These are phyloP conservation scores for Enoplosus armatus DNA, from an alignment of 2,797 vertebrate genomes.

Conservation along the genomic window DNA sequence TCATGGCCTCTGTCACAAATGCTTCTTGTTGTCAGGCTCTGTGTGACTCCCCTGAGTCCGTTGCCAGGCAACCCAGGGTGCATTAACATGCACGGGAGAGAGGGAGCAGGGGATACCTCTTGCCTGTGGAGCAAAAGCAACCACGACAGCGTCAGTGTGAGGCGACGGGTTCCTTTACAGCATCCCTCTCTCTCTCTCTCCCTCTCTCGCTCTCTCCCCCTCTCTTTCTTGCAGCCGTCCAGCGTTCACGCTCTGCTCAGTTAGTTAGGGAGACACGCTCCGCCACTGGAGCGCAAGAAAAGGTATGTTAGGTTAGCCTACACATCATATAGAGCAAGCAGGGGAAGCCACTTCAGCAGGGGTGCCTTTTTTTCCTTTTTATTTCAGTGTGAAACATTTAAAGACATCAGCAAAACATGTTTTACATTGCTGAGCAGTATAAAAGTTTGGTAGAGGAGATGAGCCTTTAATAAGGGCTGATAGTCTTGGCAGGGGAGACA, in stretches of 20 bases:
- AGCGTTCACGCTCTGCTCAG: conserved; percentile 62
- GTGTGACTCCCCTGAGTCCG: conserved; percentile 88
- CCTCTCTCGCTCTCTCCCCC: conserved; percentile 15
- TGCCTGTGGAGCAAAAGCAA: conserved; percentile 77
- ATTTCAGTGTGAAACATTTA: conserved; percentile 46
- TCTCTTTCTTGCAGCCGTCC: conserved; percentile 44
- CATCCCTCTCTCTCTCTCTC: conserved; percentile 27
- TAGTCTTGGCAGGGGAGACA: conserved; percentile 34
- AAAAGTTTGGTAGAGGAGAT: conserved; percentile 68
- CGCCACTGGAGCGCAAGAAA: conserved; percentile 53
- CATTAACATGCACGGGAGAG: conserved; percentile 89
- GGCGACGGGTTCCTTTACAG: conserved; percentile 65
- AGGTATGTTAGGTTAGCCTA: conserved; percentile 59
- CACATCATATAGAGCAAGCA: conserved; percentile 53
- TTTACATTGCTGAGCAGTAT: conserved; percentile 25
- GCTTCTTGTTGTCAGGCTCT: conserved; percentile 75
- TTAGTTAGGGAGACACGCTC: conserved; percentile 60
- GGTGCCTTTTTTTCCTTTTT: conserved; percentile 20
- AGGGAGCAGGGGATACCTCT: conserved; percentile 87
- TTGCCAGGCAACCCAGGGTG: conserved; percentile 90
- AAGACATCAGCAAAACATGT: conserved; percentile 42
- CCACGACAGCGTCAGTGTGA: conserved; percentile 71
- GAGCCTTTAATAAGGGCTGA: conserved; percentile 41
- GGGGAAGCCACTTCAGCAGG: conserved; percentile 46
- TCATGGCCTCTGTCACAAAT: conserved; percentile 81